Conservation (phyloP, 2,113 vertebrate species). For the Pelmatolapia mariae region DNA sequence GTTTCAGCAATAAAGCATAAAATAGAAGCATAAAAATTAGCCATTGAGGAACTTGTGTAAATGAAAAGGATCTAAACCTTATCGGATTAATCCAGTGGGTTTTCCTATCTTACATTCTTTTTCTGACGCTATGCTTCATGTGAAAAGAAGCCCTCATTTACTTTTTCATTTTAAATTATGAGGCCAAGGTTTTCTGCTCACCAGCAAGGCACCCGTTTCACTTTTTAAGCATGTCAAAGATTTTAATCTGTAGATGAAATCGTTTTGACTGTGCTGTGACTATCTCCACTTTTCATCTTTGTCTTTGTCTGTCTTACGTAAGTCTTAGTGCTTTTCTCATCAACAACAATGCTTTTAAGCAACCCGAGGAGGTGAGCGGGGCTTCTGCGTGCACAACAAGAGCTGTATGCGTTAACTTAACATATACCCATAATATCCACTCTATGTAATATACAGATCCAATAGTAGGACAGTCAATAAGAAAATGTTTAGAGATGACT, state of each 20-base stretch:
- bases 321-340: neutral
- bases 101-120: neutral
- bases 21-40: neutral
- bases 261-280: neutral
- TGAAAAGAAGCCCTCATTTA: neutral
- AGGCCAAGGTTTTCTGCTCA: fast-evolving
- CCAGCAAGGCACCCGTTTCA: neutral
- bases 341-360: neutral
- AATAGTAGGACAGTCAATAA: neutral
- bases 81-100: neutral
- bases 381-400: neutral
- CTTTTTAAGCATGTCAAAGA: neutral
- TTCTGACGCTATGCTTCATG: fast-evolving
- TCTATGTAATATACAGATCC: neutral
- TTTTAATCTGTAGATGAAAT: neutral
- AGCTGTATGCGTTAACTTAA: neutral
- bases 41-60: neutral
- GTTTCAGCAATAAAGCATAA: neutral
- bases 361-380: fast-evolving
- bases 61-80: neutral
- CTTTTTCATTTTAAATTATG: neutral
- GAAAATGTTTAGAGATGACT: fast-evolving
- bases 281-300: neutral
- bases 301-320: neutral
- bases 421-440: neutral